Base-by-base conservation (phyloP, 2,888 invertebrate species). In the Aporophyla lueneburgensis region DNA sequence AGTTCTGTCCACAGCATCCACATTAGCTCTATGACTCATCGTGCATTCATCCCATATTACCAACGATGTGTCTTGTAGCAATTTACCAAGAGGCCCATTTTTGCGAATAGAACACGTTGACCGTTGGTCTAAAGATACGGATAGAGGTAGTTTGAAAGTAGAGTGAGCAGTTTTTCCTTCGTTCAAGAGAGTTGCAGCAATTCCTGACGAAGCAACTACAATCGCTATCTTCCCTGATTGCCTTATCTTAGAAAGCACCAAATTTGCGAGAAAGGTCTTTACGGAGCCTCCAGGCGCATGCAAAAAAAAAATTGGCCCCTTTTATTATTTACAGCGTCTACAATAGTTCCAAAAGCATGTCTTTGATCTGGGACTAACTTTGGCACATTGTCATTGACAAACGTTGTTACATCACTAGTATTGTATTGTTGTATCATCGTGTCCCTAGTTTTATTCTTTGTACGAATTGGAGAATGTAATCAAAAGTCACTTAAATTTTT, bases 11-110 rank as follows among this genome's bases (percentile, higher is more conserved):
- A 78, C 78, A 19, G 81, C 85, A 58, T 83, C 81, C 9, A 85
- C 33, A 71, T 80, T 75, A 33, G 78, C 76, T 78, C 78, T 81
- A 73, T 85, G 84, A 40, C 81, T 84, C 84, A 86, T 87, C 40
- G 84, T 86, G 67, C 86, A 86, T 74, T 84, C 86, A 61, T 87
- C 84, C 82, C 81, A 84, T 1, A 86, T 84, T 24, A 86, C 66
- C 63, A 83, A 33, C 61, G 84, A 84, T 33, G 87, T 78, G 69
- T 88, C 78, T 75, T 89, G 86, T 27, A 93, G 63, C 7, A 92
- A 73, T 75, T 91, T 88, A n/a, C 85, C 92, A 59, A 89, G 84
- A 43, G 84, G 87, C 12, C 88, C 86, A 72, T 88, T 86, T 87
- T 88, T 91, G 3, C 76, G 82, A n/a, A 83, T 91, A 14, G 79